phyloP scores from a whole-genome alignment of 1,140 invertebrate species.

The Argopecten irradians region DNA sequence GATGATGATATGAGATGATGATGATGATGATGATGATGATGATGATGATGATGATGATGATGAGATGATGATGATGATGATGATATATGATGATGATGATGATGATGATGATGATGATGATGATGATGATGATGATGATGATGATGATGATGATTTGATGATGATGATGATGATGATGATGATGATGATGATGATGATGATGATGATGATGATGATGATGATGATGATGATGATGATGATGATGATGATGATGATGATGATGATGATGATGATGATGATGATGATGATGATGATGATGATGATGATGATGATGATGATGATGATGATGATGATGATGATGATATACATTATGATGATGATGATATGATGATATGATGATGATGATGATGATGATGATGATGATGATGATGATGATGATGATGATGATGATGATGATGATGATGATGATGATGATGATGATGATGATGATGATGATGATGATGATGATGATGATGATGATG shows the following conservation, averaged over 20 bases:
- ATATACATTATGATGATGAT: neutral
- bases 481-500: neutral
- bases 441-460: neutral
- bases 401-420: neutral
- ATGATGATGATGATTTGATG: no score
- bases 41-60: neutral
- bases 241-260: neutral
- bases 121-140: neutral
- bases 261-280: neutral
- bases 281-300: neutral
- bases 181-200: neutral
- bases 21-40: neutral
- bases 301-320: conserved; percentile 2
- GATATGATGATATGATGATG: no score
- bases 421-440: neutral
- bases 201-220: neutral
- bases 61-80: no score
- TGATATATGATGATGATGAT: no score
- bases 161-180: neutral
- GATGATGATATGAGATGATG: no score
- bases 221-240: neutral
- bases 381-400: conserved; percentile 28
- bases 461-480: neutral
- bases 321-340: neutral
- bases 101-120: neutral